A percentile compares a stretch with the other conserved stretches of the same genome.
These are phyloP conservation scores for Agriopis leucophaearia DNA, from an alignment of 2,888 invertebrate genomes.

Conservation along the genomic window DNA sequence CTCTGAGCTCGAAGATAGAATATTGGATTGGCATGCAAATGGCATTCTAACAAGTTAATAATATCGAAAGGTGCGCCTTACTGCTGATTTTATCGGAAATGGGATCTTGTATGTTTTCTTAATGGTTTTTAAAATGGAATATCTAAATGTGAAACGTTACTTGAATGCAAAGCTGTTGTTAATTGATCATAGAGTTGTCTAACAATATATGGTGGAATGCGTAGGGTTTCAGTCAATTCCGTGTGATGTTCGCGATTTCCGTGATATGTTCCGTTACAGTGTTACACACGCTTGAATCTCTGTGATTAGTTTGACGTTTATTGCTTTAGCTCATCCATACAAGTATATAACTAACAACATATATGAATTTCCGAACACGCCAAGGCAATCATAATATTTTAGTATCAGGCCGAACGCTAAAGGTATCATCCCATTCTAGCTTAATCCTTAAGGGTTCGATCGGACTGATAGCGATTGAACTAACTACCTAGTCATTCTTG, in stretches of 20 bases:
- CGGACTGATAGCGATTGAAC: conserved; percentile 6
- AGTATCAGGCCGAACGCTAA: neutral
- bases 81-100: conserved; percentile 22
- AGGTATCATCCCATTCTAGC: conserved; percentile 11
- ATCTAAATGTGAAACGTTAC: neutral
- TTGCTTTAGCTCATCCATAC: neutral
- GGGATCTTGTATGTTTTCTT: conserved; percentile 10
- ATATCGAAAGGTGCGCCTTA: conserved; percentile 16
- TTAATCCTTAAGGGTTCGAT: conserved; percentile 10
- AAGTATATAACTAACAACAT: conserved; percentile 6
- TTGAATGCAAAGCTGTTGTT: neutral
- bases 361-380: neutral
- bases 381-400: conserved; percentile 13
- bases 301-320: too few species aligned
- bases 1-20: conserved; percentile 30
- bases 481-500: conserved; percentile 16
- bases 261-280: too few species aligned
- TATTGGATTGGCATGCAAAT: conserved; percentile 32
- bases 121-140: conserved; percentile 10
- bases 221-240: neutral
- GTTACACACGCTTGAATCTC: too few species aligned
- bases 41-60: conserved; percentile 27
- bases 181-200: neutral
- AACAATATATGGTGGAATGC: neutral
- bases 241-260: too few species aligned